Conservation (phyloP, 2,888 invertebrate species). For the Sarcophaga carnaria region DNA sequence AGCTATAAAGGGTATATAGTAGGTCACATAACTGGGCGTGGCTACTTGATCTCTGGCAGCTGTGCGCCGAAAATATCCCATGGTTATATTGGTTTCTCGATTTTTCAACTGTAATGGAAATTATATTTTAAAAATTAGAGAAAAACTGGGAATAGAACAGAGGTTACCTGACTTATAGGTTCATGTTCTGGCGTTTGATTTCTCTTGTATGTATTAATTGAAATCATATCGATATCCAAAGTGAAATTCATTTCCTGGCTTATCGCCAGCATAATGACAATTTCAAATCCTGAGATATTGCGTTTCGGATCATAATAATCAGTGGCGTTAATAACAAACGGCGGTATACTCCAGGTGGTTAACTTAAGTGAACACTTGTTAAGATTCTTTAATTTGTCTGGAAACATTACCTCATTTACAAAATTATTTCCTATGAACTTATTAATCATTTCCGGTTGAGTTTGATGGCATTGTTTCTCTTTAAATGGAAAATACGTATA, state of each 20-base stretch:
- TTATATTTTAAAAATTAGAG: no score
- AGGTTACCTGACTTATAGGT: not conserved
- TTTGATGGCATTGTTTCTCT: constrained; percentile 65
- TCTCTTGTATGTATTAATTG: constrained; percentile 19
- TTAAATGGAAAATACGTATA: constrained; percentile 76
- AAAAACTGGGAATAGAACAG: not conserved
- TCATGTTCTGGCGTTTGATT: constrained; percentile 1
- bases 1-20: constrained; percentile 70
- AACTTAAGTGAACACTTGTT: constrained; percentile 68
- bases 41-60: constrained; percentile 46
- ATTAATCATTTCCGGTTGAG: constrained; percentile 70
- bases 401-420: constrained; percentile 70
- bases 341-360: constrained; percentile 61
- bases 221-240: constrained; percentile 53
- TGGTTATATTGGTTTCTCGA: constrained; percentile 70
- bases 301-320: constrained; percentile 7
- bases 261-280: constrained; percentile 68
- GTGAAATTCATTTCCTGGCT: constrained; percentile 72
- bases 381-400: constrained; percentile 72
- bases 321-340: constrained; percentile 7
- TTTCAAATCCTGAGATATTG: constrained; percentile 69
- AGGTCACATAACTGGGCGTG: constrained; percentile 72
- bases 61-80: constrained; percentile 72
- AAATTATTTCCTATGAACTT: constrained; percentile 69
- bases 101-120: constrained; percentile 7